These are phyloP conservation scores for Semnornis frantzii DNA, from an alignment of 2,113 vertebrate genomes.

Conservation along the genomic window DNA sequence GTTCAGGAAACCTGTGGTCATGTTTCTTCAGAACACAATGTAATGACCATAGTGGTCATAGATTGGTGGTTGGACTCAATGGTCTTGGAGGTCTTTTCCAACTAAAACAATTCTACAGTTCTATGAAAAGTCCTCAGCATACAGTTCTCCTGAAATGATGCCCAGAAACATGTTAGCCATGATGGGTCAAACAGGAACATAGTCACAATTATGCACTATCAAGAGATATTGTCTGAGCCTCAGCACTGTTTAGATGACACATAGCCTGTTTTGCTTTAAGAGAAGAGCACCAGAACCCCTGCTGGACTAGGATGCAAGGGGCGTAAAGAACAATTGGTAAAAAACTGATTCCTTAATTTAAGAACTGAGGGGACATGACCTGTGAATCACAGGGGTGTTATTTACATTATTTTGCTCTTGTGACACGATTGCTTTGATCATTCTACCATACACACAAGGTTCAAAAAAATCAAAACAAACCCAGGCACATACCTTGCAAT, in stretches of 20 bases:
- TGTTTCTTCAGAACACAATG: no score
- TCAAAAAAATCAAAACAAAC: no score
- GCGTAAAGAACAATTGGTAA: neutral
- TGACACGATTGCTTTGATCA: constrained; percentile 22
- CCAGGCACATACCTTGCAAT: neutral
- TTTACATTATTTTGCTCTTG: neutral
- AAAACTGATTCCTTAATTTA: neutral
- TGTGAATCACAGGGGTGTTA: neutral
- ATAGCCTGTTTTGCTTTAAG: neutral
- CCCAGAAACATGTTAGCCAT: neutral
- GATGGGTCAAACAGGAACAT: neutral
- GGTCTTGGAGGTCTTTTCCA: no score
- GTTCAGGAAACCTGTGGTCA: no score
- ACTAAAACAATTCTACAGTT: no score
- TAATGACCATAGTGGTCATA: no score
- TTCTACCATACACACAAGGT: neutral
- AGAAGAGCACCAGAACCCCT: neutral
- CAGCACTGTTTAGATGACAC: neutral
- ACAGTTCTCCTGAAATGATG: neutral
- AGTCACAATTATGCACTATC: neutral
- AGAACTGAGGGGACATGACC: neutral
- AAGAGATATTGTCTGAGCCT: neutral
- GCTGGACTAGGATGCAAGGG: neutral
- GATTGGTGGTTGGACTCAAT: no score
- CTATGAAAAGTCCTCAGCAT: neutral